Conservation (phyloP, 2,113 vertebrate species). For the rabbit (Oryctolagus cuniculus) region mOryCun1.1 NC_091435.1:91287501-91288000, state of each 20-base stretch:
- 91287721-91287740: not conserved
- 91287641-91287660: not conserved
- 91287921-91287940: slow-evolving; percentile 50
- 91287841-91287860: not conserved
- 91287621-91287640: not conserved
- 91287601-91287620: not conserved
- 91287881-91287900: slow-evolving; percentile 45
- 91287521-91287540: too few species aligned
- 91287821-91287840: slow-evolving; percentile 26
- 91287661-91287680: not conserved
- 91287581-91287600: not conserved
- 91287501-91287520: not conserved
- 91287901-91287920: not conserved
- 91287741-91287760: not conserved
- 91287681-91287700: not conserved
- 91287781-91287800: not conserved
- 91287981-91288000: slow-evolving; percentile 43
- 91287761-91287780: not conserved
- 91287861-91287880: slow-evolving; percentile 48
- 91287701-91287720: not conserved
- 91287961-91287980: not conserved
- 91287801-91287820: not conserved
- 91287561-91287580: not conserved
- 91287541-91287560: not conserved
- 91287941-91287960: slow-evolving; percentile 48